phyloP scores from a whole-genome alignment of 2,797 vertebrate species.

The Danio aesculapii region DNA sequence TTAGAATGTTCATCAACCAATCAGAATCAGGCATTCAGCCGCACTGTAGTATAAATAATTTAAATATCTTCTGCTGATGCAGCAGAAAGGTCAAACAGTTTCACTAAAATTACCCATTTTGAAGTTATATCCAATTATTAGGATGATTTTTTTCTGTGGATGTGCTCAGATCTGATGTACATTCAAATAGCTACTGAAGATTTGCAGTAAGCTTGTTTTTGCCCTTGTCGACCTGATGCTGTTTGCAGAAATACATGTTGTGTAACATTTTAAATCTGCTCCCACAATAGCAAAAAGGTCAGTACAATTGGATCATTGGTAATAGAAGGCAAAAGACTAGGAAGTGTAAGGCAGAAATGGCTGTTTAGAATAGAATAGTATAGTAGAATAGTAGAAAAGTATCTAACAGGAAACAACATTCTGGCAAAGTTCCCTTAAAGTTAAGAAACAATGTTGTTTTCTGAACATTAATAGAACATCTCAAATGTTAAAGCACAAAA shows the following conservation, averaged over 20 bases:
- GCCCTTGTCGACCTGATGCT: neutral
- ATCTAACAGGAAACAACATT: neutral
- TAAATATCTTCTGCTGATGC: neutral
- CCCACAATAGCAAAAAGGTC: neutral
- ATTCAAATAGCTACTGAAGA: neutral
- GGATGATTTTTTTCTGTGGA: neutral
- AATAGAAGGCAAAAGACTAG: neutral
- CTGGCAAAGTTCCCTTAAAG: neutral
- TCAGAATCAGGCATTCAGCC: too few species aligned
- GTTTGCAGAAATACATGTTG: constrained; percentile 24
- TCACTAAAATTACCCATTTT: neutral
- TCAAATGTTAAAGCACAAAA: too few species aligned
- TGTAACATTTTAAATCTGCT: constrained; percentile 1
- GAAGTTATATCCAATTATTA: neutral
- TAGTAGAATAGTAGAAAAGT: too few species aligned
- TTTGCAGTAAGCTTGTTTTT: neutral
- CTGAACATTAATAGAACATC: too few species aligned
- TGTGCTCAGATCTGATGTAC: neutral
- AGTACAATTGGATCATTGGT: neutral
- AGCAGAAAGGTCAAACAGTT: neutral
- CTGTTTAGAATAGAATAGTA: neutral
- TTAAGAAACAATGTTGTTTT: too few species aligned
- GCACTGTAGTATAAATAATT: too few species aligned
- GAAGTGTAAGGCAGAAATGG: neutral
- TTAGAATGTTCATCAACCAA: too few species aligned